Base-by-base conservation (phyloP, 2,113 vertebrate genomes). In the Eonycteris spelaea region DNA sequence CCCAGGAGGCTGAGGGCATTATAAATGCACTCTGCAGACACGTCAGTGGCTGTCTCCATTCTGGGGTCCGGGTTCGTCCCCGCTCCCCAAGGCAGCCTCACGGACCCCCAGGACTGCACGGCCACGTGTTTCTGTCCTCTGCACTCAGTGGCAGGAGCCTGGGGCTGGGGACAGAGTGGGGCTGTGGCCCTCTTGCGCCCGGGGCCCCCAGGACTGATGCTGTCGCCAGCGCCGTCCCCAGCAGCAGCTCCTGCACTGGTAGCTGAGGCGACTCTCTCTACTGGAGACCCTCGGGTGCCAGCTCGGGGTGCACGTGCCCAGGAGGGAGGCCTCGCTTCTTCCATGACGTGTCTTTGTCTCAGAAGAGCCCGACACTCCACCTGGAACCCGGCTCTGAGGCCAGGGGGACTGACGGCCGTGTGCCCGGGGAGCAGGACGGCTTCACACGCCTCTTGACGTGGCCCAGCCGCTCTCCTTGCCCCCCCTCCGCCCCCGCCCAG, bases 141-240 rank as follows among this genome's bases (percentile, higher is more conserved):
- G 43, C 8, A 9, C 43, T 45, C 45, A 45, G 45, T 12, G 45
- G 45, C 45, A 12, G 45, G 45, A 45, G 45, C 45, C 45, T 45
- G 45, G 45, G 43, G 10, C 43, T 45, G 6, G 45, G 45, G 45
- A 11, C 10, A 9, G 43, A 11, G 33, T 3, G 3, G 45, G 14
- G 48, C 18, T 6, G 4, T 2, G 24, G 15, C 22, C 14, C 73
- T 57, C 14, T 9, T 2, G 1, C 11, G 19, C 10, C 19, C 0
- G 5, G 53, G 38, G 7, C 87, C 59, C 28, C n/a, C 18, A 9
- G 16, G 61, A 75, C n/a, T 53, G 43, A 59, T 6, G 35, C 30
- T 0, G 2, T 7, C 33, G 0, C 10, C 57, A 1, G 7, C 33
- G 0, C 9, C 4, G 7, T 21, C 21, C 7, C 18, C 28, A 18